phyloP scores from a whole-genome alignment of 2,797 vertebrate species.

The Malacoraja senta region DNA sequence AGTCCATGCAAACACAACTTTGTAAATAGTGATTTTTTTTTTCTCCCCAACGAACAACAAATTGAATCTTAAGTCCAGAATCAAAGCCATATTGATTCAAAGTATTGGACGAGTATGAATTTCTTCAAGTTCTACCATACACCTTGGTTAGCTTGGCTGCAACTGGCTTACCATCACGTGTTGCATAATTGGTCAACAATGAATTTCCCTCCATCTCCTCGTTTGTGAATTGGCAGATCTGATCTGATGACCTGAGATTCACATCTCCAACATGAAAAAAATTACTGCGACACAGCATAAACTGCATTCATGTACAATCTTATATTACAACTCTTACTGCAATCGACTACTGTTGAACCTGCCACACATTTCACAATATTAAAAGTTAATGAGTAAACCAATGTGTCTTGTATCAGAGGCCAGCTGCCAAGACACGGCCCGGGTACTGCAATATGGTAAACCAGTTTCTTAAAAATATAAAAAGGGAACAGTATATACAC shows the following conservation, averaged over 20 bases:
- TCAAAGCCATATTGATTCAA: neutral
- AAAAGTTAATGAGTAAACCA: neutral
- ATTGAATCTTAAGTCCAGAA: neutral
- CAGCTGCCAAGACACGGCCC: neutral
- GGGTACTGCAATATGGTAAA: neutral
- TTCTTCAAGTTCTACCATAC: neutral
- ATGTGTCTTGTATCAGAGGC: neutral
- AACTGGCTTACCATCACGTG: too few species aligned
- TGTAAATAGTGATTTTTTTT: too few species aligned
- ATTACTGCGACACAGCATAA: neutral
- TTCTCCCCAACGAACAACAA: too few species aligned
- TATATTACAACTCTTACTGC: neutral
- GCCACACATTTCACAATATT: slow-evolving; percentile 4
- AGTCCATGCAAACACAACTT: neutral
- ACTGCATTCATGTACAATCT: neutral
- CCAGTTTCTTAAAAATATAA: neutral
- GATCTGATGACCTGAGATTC: neutral
- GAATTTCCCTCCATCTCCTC: neutral
- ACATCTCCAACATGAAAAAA: neutral
- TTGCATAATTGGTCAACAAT: too few species aligned
- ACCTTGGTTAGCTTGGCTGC: neutral
- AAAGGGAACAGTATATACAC: neutral
- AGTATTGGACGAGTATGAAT: neutral
- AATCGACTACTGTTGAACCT: neutral
- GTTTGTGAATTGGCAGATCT: neutral